A percentile compares a stretch with the other conserved stretches of the same genome.
Conservation (phyloP, 2,797 vertebrate species). For the Fratercula arctica region DNA sequence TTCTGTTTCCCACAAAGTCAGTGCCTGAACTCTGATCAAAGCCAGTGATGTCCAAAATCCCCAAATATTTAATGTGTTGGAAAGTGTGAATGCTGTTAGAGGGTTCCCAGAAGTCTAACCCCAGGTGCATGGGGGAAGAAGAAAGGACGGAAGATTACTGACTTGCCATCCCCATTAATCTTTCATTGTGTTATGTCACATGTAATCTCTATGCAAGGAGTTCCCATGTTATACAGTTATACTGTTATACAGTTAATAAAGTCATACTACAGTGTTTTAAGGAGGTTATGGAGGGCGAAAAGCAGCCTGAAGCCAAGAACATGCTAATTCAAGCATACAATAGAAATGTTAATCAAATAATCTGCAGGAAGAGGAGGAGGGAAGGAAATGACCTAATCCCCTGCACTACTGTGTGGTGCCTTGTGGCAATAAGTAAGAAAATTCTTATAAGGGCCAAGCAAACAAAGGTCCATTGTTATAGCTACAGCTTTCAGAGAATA, state of each 20-base stretch:
- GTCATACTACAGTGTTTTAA: constrained; percentile 39
- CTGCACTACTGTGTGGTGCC: constrained; percentile 2
- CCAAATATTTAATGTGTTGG: background rate
- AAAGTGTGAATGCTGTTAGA: background rate
- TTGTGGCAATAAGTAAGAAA: constrained; percentile 42
- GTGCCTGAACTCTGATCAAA: background rate
- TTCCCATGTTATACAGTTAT: constrained; percentile 6
- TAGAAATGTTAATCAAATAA: constrained; percentile 69
- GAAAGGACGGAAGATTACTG: background rate
- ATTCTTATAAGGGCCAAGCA: background rate
- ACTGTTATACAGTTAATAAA: constrained; percentile 7
- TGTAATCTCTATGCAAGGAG: background rate
- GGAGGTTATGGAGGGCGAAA: background rate
- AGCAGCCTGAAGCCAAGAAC: constrained; percentile 41
- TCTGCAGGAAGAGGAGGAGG: constrained; percentile 59
- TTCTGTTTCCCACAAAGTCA: background rate
- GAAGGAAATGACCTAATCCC: constrained; percentile 68
- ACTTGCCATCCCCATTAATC: background rate
- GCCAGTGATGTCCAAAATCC: background rate
- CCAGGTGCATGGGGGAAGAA: background rate
- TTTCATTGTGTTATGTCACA: background rate
- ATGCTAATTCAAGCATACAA: constrained; percentile 56
- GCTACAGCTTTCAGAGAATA: background rate
- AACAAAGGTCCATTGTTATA: constrained; percentile 49
- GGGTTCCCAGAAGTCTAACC: background rate